These are phyloP conservation scores for Drosophila mimetica DNA, from an alignment of 2,888 invertebrate species.

Conservation along the genomic window DNA sequence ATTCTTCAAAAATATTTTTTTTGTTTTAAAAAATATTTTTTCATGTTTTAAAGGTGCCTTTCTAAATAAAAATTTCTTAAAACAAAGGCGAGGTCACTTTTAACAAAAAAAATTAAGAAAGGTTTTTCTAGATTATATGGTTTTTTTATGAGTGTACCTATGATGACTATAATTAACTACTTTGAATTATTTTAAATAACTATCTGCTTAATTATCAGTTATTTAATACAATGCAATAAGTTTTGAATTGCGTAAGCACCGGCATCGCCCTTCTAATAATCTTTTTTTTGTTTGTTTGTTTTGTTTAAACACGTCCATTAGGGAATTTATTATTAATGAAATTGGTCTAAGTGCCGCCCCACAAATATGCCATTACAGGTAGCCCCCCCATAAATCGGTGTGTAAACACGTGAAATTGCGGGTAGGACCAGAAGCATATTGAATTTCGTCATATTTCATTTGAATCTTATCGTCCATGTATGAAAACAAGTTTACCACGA, in stretches of 20 bases:
- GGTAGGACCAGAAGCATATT: constrained; percentile 13
- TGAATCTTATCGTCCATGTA: constrained; percentile 47
- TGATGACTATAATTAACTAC: no score
- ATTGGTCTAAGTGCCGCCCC: constrained; percentile 1
- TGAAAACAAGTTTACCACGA: constrained; percentile 10
- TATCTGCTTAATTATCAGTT: background rate
- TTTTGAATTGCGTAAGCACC: background rate
- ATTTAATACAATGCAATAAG: background rate
- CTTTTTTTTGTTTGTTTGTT: background rate
- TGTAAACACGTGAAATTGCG: constrained; percentile 24
- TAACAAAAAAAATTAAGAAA: no score
- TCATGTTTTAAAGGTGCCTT: no score
- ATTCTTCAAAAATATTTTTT: no score
- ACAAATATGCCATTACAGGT: constrained; percentile 13
- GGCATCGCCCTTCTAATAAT: background rate
- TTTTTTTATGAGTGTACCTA: no score
- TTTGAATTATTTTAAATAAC: background rate
- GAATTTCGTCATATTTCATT: constrained; percentile 30
- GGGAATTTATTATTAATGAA: constrained; percentile 27
- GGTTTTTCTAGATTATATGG: no score
- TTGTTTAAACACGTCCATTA: constrained; percentile 8
- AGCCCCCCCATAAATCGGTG: constrained; percentile 20
- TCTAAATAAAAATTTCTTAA: no score
- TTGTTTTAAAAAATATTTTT: no score
- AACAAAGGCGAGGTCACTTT: no score